Evolutionary conservation across 2,888 invertebrate genomes (phyloP).

Genomic region (Drosophila suboccidentalis): DNA sequence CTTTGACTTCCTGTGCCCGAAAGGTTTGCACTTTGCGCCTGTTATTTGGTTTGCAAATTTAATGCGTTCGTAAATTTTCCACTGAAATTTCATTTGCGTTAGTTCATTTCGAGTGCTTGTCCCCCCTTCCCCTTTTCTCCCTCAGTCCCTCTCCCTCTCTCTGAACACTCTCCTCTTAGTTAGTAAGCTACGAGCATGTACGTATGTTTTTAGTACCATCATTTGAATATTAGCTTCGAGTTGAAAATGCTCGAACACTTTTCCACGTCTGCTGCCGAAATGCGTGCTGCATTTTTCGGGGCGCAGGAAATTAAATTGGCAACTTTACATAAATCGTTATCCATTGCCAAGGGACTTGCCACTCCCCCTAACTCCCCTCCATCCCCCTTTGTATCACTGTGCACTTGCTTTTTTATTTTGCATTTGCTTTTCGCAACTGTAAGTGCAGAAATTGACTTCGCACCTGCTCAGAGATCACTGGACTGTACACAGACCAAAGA

Average conservation of each 20-base stretch:
- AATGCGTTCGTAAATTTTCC: conserved; percentile 67
- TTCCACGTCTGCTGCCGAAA: conserved; percentile 27
- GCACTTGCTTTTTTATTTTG: background rate
- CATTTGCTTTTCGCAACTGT: conserved; percentile 10
- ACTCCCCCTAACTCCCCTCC: background rate
- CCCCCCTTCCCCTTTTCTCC: no score
- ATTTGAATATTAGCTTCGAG: conserved; percentile 53
- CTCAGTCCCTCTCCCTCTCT: background rate
- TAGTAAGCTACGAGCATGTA: conserved; percentile 21
- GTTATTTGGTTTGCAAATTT: conserved; percentile 73
- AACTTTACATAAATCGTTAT: conserved; percentile 63
- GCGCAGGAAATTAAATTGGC: conserved; percentile 70
- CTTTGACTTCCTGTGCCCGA: conserved; percentile 70
- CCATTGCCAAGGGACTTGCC: conserved; percentile 8
- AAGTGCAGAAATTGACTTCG: conserved; percentile 3
- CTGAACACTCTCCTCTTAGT: conserved; percentile 9
- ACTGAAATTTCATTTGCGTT: conserved; percentile 71
- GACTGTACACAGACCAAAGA: conserved; percentile 1
- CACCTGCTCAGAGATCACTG: conserved; percentile 10
- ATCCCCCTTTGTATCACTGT: background rate
- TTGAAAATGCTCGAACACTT: conserved; percentile 17
- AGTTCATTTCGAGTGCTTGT: conserved; percentile 60
- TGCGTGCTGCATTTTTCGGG: conserved; percentile 50
- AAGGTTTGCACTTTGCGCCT: conserved; percentile 67
- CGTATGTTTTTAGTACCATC: conserved; percentile 53